Conservation (phyloP, 1,140 invertebrate genomes). For the Ooceraea biroi region DNA sequence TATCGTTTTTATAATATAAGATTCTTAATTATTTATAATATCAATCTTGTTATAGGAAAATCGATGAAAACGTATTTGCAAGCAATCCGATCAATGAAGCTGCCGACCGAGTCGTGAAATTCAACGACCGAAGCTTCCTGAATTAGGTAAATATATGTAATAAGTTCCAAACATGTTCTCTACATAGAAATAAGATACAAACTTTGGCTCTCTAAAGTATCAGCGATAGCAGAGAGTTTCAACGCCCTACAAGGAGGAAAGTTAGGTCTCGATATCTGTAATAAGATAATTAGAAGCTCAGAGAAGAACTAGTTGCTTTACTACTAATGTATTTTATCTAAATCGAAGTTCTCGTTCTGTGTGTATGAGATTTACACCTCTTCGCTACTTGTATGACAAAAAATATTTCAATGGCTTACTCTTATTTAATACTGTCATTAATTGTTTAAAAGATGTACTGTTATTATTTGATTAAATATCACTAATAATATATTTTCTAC, state of each 20-base stretch:
- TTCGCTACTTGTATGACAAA: not conserved
- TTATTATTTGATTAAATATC: not conserved
- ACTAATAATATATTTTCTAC: not conserved
- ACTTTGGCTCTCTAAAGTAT: conserved; percentile 56
- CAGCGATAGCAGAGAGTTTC: conserved; percentile 57
- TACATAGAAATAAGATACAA: conserved; percentile 59
- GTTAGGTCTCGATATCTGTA: conserved; percentile 59
- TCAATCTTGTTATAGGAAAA: not conserved
- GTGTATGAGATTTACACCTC: conserved; percentile 4
- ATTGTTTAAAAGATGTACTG: no score
- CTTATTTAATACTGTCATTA: no score
- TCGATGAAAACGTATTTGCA: not conserved
- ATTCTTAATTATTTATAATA: not conserved
- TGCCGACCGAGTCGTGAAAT: conserved; percentile 35
- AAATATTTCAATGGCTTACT: not conserved
- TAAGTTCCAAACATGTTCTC: conserved; percentile 48
- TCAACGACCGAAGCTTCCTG: conserved; percentile 52
- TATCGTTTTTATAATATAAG: not conserved
- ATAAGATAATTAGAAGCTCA: conserved; percentile 61
- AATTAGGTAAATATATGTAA: conserved; percentile 53
- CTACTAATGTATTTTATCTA: conserved; percentile 27
- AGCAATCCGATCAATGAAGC: conserved; percentile 14
- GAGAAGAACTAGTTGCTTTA: conserved; percentile 26
- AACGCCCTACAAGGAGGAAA: conserved; percentile 50
- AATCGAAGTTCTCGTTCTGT: conserved; percentile 13